Conservation (phyloP, 2,888 invertebrate genomes). For the Pachycephus smyrnensis region DNA sequence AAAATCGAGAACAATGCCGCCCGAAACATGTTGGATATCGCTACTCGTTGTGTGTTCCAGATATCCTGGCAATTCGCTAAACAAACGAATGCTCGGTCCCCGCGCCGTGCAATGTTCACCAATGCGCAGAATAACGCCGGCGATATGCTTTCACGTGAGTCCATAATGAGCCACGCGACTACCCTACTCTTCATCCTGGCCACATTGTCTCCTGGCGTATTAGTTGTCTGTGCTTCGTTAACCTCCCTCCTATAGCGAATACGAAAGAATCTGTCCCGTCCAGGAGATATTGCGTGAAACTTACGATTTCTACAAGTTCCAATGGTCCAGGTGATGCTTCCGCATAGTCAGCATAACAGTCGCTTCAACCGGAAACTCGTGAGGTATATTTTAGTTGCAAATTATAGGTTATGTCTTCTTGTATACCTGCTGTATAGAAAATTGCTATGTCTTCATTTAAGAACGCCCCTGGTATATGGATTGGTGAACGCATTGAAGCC, state of each 20-base stretch:
- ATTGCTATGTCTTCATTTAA: background rate
- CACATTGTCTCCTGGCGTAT: background rate
- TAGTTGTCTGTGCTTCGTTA: background rate
- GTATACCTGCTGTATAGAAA: background rate
- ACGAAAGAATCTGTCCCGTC: background rate
- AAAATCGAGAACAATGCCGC: slow-evolving; percentile 9
- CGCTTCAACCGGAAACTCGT: background rate
- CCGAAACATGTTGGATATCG: slow-evolving; percentile 21
- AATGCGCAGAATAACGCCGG: slow-evolving; percentile 22
- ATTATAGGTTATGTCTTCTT: background rate
- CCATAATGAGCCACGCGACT: slow-evolving; percentile 24
- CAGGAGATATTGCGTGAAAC: background rate
- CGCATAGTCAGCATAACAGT: background rate
- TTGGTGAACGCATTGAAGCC: background rate
- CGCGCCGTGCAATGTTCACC: slow-evolving; percentile 14
- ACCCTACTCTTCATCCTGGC: background rate
- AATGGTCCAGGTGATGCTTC: background rate
- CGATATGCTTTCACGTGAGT: slow-evolving; percentile 22
- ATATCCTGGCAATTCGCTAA: slow-evolving; percentile 26
- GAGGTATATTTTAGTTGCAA: background rate
- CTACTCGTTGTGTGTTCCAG: slow-evolving; percentile 22
- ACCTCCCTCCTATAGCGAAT: background rate
- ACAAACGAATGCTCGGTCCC: slow-evolving; percentile 20
- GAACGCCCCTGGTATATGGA: background rate
- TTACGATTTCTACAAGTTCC: background rate